Percentiles rank a stretch among this genome's conserved stretches.
Evolutionary conservation across 2,113 vertebrate genomes (phyloP).

Genomic region (Zootoca vivipara): DNA sequence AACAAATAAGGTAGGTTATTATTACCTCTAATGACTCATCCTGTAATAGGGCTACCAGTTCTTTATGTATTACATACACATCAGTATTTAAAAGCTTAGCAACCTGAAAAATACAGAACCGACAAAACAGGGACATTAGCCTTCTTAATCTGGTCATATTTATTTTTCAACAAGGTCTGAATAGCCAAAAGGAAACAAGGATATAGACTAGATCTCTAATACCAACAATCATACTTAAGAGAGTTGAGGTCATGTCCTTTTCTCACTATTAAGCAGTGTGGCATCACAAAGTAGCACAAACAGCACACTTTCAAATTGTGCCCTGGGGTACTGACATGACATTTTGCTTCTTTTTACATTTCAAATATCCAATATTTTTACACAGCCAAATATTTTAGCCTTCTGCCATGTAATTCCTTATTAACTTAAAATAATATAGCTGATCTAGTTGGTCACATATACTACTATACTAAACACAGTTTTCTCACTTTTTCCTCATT

Average conservation of each 20-base stretch:
- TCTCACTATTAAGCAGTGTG: background rate
- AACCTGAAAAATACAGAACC: constrained; percentile 78
- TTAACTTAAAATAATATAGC: background rate
- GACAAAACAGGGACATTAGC: constrained; percentile 52
- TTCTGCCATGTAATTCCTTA: background rate
- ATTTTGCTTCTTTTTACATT: constrained; percentile 5
- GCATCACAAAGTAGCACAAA: background rate
- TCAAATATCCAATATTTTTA: background rate
- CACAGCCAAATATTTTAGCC: constrained; percentile 19
- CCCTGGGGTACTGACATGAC: background rate
- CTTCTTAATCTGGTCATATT: background rate
- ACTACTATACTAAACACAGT: background rate
- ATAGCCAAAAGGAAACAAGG: background rate
- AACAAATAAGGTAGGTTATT: constrained; percentile 66
- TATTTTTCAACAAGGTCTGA: constrained; percentile 27
- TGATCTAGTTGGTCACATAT: background rate
- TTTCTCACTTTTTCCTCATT: background rate
- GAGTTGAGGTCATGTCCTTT: background rate
- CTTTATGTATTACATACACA: constrained; percentile 89
- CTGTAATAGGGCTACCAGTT: constrained; percentile 88
- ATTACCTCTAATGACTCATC: constrained; percentile 95
- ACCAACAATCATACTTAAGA: constrained; percentile 1
- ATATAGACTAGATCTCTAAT: background rate
- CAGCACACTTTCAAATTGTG: background rate
- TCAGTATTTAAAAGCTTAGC: constrained; percentile 89